Evolutionary conservation across 2,888 invertebrate species (phyloP), one percentile per base, ranked within the genome.

Genomic region (Lasioglossum vierecki): DNA sequence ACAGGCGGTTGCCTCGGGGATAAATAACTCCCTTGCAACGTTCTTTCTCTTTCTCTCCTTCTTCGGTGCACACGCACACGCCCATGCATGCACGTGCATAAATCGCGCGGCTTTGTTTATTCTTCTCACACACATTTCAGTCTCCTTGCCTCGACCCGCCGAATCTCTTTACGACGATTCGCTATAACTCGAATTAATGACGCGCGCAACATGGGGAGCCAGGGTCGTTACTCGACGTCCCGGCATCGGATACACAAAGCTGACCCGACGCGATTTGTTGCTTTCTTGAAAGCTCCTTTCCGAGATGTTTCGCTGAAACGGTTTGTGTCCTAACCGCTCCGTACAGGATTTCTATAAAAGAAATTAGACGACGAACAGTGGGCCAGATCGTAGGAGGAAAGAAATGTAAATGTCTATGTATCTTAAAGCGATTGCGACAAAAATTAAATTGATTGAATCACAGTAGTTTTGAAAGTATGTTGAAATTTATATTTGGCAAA

Each of bases 121-220:
- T 60, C 60, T 60, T 13, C 60, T 26, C 60, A 13, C 63, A 26
- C 30, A 26, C 30, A 63, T 5, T 63, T 63, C 30, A 30, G 15
- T 30, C 63, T 60, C 13, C 26, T 26, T 5, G 4, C 9, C 39
- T 2, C 39, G 68, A 11, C 41, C 41, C 35, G 18, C 4, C 53
- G 35, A 68, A 57, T 68, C 66, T 49, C 60, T 73, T 41, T n/a
- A 22, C 35, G 22, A 18, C 44, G 30, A 39, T 18, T 57, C 68
- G 18, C 80, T 35, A 35, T 44, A n/a, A 44, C 57, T 26, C 22
- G 78, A 78, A 77, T 77, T 77, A 81, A 77, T 30, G 71, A 46
- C 39, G 49, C 71, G 77, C 71, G 70, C 35, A 35, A 76, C 70
- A 44, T 8, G 68, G 22, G 26, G 18, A 57, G 13, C 53, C n/a